Evolutionary conservation across 1,140 invertebrate species (phyloP).

Genomic region (Cotesia glomerata): DNA sequence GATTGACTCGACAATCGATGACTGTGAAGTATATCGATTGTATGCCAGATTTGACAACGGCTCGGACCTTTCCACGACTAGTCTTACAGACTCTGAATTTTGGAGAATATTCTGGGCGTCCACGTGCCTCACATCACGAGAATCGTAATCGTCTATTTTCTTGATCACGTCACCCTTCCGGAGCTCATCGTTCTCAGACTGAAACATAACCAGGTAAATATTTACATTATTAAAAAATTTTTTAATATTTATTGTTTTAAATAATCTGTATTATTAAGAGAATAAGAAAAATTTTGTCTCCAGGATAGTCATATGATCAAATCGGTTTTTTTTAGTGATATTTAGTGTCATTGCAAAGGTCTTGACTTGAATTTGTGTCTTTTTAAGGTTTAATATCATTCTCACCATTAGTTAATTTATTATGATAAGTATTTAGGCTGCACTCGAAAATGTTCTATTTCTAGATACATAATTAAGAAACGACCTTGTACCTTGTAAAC

Average conservation of each 20-base stretch:
- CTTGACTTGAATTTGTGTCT: too few relatives aligned
- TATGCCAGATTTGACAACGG: slow-evolving; percentile 31
- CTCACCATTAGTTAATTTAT: too few relatives aligned
- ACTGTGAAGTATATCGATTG: slow-evolving; percentile 60
- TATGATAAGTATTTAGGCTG: too few relatives aligned
- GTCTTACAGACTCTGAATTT: slow-evolving; percentile 71
- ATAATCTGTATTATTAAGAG: too few relatives aligned
- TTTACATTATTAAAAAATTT: slow-evolving; percentile 6
- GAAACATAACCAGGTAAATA: slow-evolving; percentile 44
- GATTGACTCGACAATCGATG: slow-evolving; percentile 63
- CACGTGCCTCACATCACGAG: slow-evolving; percentile 83
- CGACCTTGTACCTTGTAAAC: too few relatives aligned
- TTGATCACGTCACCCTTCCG: slow-evolving; percentile 87
- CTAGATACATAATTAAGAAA: too few relatives aligned
- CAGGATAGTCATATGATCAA: too few relatives aligned
- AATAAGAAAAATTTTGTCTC: too few relatives aligned
- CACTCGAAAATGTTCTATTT: too few relatives aligned
- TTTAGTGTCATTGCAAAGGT: too few relatives aligned
- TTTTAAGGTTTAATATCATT: too few relatives aligned
- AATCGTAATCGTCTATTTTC: slow-evolving; percentile 87
- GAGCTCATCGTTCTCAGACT: slow-evolving; percentile 83
- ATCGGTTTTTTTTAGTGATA: too few relatives aligned
- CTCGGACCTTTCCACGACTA: slow-evolving; percentile 68
- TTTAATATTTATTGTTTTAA: neutral
- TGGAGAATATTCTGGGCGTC: slow-evolving; percentile 90